Conservation (phyloP, 2,113 vertebrate genomes). For the Rousettus leschenaultii region DNA sequence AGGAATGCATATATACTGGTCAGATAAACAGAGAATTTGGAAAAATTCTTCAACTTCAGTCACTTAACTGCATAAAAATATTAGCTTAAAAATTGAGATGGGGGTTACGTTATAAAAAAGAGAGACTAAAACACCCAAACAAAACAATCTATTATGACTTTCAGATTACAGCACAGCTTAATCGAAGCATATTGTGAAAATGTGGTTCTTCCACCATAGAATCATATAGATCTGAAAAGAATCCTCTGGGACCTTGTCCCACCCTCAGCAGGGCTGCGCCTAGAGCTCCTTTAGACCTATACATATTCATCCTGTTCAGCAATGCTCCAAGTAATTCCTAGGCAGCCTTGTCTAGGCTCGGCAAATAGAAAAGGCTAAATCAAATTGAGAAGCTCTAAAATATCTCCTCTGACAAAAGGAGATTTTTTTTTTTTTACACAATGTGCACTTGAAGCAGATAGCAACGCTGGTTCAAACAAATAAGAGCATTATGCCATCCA, state of each 20-base stretch:
- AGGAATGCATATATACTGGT: neutral
- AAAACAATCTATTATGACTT: neutral
- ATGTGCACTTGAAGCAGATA: conserved; percentile 12
- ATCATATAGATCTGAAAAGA: neutral
- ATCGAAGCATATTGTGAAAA: neutral
- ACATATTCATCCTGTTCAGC: neutral
- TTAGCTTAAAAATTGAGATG: neutral
- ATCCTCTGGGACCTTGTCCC: neutral
- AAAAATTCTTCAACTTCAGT: neutral
- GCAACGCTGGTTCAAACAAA: neutral
- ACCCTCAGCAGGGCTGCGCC: neutral
- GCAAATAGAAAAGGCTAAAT: conserved; percentile 3
- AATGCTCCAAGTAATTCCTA: neutral
- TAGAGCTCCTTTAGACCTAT: neutral
- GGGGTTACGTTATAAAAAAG: neutral
- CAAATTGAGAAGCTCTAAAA: neutral
- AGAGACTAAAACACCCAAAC: neutral
- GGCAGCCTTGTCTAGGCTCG: neutral
- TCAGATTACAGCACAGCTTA: neutral
- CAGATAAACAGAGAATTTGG: conserved; percentile 35
- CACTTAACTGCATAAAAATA: neutral
- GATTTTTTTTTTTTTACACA: neutral
- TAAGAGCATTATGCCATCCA: conserved; percentile 17
- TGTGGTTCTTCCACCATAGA: neutral
- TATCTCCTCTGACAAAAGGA: neutral